phyloP scores from a whole-genome alignment of 2,888 invertebrate species.

The Falcaria lacertinaria region DNA sequence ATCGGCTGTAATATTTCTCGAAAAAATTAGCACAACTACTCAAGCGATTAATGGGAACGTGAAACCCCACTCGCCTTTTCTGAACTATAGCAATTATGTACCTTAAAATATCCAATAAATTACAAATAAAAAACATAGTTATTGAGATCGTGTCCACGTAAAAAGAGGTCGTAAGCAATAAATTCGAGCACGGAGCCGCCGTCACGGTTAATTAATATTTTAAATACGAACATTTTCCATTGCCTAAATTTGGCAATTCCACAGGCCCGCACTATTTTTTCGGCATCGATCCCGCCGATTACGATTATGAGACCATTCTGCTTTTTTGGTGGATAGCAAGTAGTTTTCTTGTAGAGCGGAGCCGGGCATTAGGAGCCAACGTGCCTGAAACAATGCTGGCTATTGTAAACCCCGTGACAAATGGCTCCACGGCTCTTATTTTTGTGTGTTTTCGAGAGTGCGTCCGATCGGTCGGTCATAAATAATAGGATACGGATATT shows the following conservation, averaged over 20 bases:
- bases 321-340: conserved; percentile 32
- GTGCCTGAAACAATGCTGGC: conserved; percentile 63
- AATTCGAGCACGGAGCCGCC: conserved; percentile 46
- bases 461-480: conserved; percentile 54
- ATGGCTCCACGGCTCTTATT: conserved; percentile 58
- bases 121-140: conserved; percentile 48
- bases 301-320: conserved; percentile 33
- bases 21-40: conserved; percentile 74
- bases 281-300: conserved; percentile 23
- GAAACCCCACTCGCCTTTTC: conserved; percentile 63
- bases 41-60: conserved; percentile 74
- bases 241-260: conserved; percentile 46
- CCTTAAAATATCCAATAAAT: conserved; percentile 64
- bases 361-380: conserved; percentile 49
- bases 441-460: conserved; percentile 72
- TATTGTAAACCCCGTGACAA: conserved; percentile 67
- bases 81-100: conserved; percentile 62
- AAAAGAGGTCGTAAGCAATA: conserved; percentile 54
- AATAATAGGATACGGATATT: conserved; percentile 69
- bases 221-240: conserved; percentile 63
- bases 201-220: conserved; percentile 69
- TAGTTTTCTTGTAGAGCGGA: conserved; percentile 55
- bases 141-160: conserved; percentile 60
- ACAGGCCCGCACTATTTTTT: conserved; percentile 5
- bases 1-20: conserved; percentile 57